phyloP scores from a whole-genome alignment of 2,113 vertebrate species.

The Euleptes europaea region DNA sequence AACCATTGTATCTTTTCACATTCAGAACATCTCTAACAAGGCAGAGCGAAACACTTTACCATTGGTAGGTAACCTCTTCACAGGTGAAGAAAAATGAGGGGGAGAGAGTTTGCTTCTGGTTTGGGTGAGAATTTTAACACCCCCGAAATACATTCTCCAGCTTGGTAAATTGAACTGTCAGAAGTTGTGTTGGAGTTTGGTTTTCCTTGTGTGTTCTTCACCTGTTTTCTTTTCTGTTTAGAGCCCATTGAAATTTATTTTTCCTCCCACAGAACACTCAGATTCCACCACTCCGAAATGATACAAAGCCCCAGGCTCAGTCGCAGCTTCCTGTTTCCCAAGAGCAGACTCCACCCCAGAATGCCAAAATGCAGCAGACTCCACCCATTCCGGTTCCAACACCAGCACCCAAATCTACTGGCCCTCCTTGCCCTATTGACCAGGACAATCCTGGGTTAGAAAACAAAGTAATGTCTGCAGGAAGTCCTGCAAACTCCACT shows the following conservation, averaged over 20 bases:
- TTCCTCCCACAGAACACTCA: slow-evolving; percentile 83
- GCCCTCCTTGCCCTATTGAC: slow-evolving; percentile 75
- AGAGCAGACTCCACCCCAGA: slow-evolving; percentile 91
- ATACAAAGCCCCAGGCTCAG: slow-evolving; percentile 82
- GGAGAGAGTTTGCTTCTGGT: background rate
- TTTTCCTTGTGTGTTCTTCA: slow-evolving; percentile 20
- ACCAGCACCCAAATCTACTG: slow-evolving; percentile 76
- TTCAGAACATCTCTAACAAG: slow-evolving; percentile 98
- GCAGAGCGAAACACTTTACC: slow-evolving; percentile 89
- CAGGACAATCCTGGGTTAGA: slow-evolving; percentile 88
- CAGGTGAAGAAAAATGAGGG: background rate
- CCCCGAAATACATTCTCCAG: slow-evolving; percentile 8
- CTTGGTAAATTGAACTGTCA: background rate
- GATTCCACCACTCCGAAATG: slow-evolving; percentile 85
- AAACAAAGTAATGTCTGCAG: slow-evolving; percentile 83
- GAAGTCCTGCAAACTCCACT: slow-evolving; percentile 86
- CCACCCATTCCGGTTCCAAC: slow-evolving; percentile 79
- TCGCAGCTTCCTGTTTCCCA: slow-evolving; percentile 80
- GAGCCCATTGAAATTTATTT: slow-evolving; percentile 6
- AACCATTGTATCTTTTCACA: slow-evolving; percentile 96
- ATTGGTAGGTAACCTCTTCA: slow-evolving; percentile 80
- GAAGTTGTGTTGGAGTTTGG: background rate
- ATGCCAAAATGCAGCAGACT: slow-evolving; percentile 88
- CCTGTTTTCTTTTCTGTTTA: background rate
- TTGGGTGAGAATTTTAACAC: background rate